Conservation (phyloP, 2,113 vertebrate genomes). For the Penelope pileata region DNA sequence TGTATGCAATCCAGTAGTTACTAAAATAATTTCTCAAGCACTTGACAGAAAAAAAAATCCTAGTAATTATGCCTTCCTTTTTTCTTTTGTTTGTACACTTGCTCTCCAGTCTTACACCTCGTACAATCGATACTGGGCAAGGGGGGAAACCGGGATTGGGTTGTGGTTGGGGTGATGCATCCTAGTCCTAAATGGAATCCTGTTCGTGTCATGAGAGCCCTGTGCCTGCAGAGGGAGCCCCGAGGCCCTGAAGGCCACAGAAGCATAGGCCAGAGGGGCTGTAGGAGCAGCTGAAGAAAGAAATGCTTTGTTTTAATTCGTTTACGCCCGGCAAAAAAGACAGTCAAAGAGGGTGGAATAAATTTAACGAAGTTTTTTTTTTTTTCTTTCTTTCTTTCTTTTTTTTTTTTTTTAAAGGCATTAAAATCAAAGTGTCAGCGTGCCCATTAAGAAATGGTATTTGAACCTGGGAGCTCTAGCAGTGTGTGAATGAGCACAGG, state of each 20-base stretch:
- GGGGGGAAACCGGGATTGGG: background rate
- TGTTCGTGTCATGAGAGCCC: background rate
- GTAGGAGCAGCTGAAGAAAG: background rate
- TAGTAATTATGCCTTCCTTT: background rate
- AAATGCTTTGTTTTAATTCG: rapidly evolving
- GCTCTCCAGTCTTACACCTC: background rate
- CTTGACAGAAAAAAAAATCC: background rate
- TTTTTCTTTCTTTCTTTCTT: too few relatives aligned
- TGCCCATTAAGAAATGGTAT: rapidly evolving
- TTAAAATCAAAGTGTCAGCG: background rate
- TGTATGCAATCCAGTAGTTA: background rate
- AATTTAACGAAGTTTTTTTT: background rate
- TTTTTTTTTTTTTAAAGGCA: too few relatives aligned
- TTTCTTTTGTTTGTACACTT: background rate
- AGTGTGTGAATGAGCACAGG: background rate
- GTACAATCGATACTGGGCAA: background rate
- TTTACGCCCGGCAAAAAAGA: background rate
- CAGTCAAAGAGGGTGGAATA: background rate
- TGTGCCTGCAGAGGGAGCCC: background rate
- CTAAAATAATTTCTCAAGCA: background rate
- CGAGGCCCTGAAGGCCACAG: background rate
- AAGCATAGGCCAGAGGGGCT: background rate
- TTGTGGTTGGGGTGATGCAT: background rate
- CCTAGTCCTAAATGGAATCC: rapidly evolving
- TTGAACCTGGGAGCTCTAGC: background rate